These are phyloP conservation scores for Hippocampus barbouri DNA, from an alignment of 2,113 vertebrate species.

Conservation along the genomic window DNA sequence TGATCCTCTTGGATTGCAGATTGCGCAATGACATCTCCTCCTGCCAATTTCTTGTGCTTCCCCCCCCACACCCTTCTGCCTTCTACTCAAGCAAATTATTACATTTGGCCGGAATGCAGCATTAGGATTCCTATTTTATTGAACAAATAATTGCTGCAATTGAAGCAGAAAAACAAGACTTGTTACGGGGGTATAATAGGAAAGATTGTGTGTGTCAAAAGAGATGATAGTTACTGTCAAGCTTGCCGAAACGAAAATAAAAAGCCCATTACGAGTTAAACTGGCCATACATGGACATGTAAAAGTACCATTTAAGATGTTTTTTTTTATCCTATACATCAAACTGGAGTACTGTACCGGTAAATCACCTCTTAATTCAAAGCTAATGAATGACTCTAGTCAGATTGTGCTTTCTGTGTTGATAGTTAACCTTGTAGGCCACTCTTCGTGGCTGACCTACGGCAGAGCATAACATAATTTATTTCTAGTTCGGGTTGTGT, in stretches of 20 bases:
- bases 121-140: constrained; percentile 19
- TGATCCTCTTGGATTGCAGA: constrained; percentile 13
- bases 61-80: background rate
- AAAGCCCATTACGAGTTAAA: background rate
- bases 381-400: background rate
- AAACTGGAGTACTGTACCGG: background rate
- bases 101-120: background rate
- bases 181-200: background rate
- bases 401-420: background rate
- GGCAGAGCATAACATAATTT: too few species aligned
- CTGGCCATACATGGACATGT: background rate
- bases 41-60: constrained; percentile 19
- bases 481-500: too few species aligned
- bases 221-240: constrained; percentile 63
- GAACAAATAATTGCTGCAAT: constrained; percentile 27
- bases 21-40: constrained; percentile 23
- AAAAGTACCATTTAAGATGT: background rate
- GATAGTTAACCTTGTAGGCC: background rate
- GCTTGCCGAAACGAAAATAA: constrained; percentile 12
- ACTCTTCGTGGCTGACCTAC: too few species aligned
- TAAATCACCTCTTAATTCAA: background rate
- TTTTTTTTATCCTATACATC: background rate
- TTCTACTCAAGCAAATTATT: background rate
- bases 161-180: constrained; percentile 15
- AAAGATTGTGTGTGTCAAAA: constrained; percentile 59